Evolutionary conservation across 1,140 invertebrate species (phyloP).

Genomic region (Sesamia nonagrioides): DNA sequence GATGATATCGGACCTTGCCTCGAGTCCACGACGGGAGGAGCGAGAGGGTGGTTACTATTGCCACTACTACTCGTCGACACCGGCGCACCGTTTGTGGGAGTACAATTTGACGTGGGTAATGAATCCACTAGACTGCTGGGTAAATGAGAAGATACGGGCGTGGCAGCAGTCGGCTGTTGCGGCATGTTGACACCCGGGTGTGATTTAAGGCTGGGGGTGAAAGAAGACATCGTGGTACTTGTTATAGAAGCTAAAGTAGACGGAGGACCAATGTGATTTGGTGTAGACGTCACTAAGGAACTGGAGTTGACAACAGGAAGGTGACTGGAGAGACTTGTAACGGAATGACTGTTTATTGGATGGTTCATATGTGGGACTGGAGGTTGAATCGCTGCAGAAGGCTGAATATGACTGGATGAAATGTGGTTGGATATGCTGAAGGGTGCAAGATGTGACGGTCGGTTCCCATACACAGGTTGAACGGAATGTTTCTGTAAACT

Average conservation of each 20-base stretch:
- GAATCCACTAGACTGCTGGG: conserved; percentile 69
- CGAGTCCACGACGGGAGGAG: conserved; percentile 70
- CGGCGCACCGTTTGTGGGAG: conserved; percentile 65
- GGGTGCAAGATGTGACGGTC: conserved; percentile 77
- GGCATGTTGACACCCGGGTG: conserved; percentile 71
- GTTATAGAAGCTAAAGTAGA: conserved; percentile 68
- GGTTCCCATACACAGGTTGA: conserved; percentile 71
- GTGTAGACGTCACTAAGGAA: conserved; percentile 66
- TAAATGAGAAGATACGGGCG: conserved; percentile 69
- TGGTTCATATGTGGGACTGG: conserved; percentile 68
- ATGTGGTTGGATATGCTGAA: conserved; percentile 81
- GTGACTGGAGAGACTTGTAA: conserved; percentile 70
- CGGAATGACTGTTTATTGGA: conserved; percentile 78
- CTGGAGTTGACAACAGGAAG: conserved; percentile 69
- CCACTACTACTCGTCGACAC: conserved; percentile 59
- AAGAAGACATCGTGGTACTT: conserved; percentile 64
- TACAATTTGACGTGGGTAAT: conserved; percentile 62
- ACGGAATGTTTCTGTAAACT: conserved; percentile 85
- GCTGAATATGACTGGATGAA: conserved; percentile 68
- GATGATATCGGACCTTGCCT: conserved; percentile 66
- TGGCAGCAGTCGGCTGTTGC: conserved; percentile 62
- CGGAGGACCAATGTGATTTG: conserved; percentile 72
- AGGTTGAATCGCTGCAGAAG: conserved; percentile 64
- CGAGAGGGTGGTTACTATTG: conserved; percentile 64
- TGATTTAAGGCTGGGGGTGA: conserved; percentile 69